Percentiles rank a stretch among this genome's conserved stretches.
phyloP scores from a whole-genome alignment of 2,113 vertebrate species.

The Recurvirostra avosetta region DNA sequence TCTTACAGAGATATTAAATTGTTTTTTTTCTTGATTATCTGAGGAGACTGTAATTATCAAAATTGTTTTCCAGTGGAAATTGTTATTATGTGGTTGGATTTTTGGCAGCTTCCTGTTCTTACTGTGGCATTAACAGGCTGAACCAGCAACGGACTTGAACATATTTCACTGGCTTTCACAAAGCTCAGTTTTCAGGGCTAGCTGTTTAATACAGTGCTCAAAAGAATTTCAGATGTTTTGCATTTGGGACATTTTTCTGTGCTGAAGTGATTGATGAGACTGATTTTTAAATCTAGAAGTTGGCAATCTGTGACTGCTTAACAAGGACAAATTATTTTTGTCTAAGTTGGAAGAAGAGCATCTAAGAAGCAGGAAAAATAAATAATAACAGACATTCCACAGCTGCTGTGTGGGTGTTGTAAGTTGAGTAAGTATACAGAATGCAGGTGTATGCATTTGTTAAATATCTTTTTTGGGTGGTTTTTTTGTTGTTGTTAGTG shows the following conservation, averaged over 20 bases:
- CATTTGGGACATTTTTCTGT: background rate
- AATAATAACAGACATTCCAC: background rate
- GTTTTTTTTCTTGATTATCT: background rate
- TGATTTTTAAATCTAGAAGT: background rate
- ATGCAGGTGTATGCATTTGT: background rate
- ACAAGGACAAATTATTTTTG: conserved; percentile 34
- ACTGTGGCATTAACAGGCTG: background rate
- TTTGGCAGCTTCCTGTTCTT: background rate
- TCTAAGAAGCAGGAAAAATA: background rate
- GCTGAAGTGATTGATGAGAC: background rate
- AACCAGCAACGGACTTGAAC: background rate
- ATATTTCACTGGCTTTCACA: background rate
- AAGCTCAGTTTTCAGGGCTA: background rate
- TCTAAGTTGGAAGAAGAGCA: background rate
- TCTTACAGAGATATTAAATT: background rate
- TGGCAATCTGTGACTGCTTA: conserved; percentile 19
- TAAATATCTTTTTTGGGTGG: background rate
- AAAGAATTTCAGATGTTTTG: background rate
- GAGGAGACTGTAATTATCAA: background rate
- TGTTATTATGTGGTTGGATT: background rate
- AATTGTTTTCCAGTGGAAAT: background rate
- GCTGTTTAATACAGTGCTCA: background rate
- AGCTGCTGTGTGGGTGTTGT: conserved; percentile 12
- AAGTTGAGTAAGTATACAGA: background rate
- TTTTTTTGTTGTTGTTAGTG: background rate